These are phyloP conservation scores for Telmatochromis sp. DNA, from an alignment of 2,113 vertebrate species.

Conservation along the genomic window DNA sequence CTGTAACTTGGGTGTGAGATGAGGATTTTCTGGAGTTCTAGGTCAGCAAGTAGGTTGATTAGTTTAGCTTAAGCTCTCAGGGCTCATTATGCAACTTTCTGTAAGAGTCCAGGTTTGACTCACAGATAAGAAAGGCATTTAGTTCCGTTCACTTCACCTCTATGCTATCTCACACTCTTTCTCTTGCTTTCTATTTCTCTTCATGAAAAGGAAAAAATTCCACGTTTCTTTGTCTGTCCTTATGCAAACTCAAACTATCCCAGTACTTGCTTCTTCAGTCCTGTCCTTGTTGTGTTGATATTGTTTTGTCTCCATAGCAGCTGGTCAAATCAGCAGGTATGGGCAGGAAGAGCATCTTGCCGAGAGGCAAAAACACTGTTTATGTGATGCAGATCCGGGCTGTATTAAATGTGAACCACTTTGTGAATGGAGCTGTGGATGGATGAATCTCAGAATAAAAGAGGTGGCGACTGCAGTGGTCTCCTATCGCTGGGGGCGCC, in stretches of 20 bases:
- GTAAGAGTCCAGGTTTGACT: not conserved
- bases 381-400: not conserved
- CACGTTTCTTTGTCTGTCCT: not conserved
- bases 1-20: not conserved
- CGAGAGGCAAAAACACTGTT: not conserved
- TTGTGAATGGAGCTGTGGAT: not conserved
- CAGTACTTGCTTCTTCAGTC: not conserved
- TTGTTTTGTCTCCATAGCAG: conserved; percentile 47
- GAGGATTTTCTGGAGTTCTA: not conserved
- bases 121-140: conserved; percentile 37
- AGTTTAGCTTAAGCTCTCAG: not conserved
- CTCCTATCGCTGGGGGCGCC: not conserved
- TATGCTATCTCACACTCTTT: not conserved
- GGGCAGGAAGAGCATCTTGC: not conserved
- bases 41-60: not conserved
- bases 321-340: conserved; percentile 23
- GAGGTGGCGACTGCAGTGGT: not conserved
- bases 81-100: conserved; percentile 10
- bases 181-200: not conserved
- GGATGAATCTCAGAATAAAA: not conserved
- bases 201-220: not conserved
- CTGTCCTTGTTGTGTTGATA: conserved; percentile 6
- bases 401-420: not conserved
- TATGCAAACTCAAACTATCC: not conserved
- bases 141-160: not conserved